phyloP scores from a whole-genome alignment of 2,888 invertebrate species.

The Ptychoptera contaminata region DNA sequence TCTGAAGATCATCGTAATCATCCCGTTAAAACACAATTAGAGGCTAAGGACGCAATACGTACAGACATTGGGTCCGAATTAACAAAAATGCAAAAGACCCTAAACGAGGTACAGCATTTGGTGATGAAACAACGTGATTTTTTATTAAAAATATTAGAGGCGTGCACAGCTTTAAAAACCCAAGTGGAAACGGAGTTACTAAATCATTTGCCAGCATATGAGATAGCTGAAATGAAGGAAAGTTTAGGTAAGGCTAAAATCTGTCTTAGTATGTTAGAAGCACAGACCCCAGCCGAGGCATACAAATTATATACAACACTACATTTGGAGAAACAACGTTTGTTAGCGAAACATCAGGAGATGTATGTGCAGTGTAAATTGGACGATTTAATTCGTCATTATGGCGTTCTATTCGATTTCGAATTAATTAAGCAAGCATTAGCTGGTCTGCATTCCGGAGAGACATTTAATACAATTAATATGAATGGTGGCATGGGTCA shows the following conservation, averaged over 20 bases:
- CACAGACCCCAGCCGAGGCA: slow-evolving; percentile 38
- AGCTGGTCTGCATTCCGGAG: slow-evolving; percentile 41
- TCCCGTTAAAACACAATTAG: slow-evolving; percentile 48
- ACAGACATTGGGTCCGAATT: slow-evolving; percentile 50
- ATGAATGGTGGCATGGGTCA: slow-evolving; percentile 23
- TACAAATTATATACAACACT: slow-evolving; percentile 43
- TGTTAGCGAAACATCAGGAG: slow-evolving; percentile 51
- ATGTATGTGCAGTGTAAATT: slow-evolving; percentile 56
- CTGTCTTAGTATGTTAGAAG: slow-evolving; percentile 40
- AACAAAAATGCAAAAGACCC: slow-evolving; percentile 49
- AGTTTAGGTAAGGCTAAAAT: slow-evolving; percentile 43
- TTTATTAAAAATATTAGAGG: slow-evolving; percentile 53
- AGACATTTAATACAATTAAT: slow-evolving; percentile 14
- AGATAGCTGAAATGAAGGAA: slow-evolving; percentile 48
- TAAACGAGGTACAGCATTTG: slow-evolving; percentile 52
- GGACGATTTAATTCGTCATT: slow-evolving; percentile 51
- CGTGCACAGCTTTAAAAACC: slow-evolving; percentile 55
- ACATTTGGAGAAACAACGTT: slow-evolving; percentile 46
- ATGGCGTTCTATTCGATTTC: slow-evolving; percentile 50
- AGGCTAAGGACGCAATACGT: slow-evolving; percentile 49
- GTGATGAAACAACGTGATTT: slow-evolving; percentile 56
- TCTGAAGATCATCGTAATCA: slow-evolving; percentile 49
- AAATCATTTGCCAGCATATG: slow-evolving; percentile 47
- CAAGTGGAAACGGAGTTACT: slow-evolving; percentile 60
- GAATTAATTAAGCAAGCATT: slow-evolving; percentile 49